Evolutionary conservation across 2,888 invertebrate genomes (phyloP), one percentile per base, ranked within the genome.

Genomic region (Diplolepis rosae): DNA sequence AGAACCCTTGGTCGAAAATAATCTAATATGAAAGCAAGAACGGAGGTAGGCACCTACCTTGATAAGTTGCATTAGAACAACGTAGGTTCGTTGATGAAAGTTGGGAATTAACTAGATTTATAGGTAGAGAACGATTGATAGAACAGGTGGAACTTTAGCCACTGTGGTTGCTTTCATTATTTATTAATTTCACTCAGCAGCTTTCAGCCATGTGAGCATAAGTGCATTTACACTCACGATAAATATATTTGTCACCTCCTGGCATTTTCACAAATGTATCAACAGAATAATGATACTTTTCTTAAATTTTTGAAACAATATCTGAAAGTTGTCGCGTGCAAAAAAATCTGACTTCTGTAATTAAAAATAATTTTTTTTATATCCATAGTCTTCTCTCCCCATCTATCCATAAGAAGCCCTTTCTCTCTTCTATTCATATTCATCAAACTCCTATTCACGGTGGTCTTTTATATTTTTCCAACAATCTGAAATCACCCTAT

Each of bases 51-150:
- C 11, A n/a, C n/a, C n/a, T n/a, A n/a, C n/a, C n/a, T n/a, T n/a
- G n/a, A n/a, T n/a, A n/a, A n/a, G 13, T 67, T 72, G 72, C 70
- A 54, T 67, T 69, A 74, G 67, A 75, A 77, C 74, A 73, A 70
- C 75, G 22, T 74, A 73, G 48, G 77, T 74, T 73, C 77, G 79
- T 68, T 70, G 72, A 77, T 79, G 78, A 77, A 72, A 78, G 82
- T 79, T 76, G 79, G 74, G 78, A 78, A 75, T 68, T 72, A 79
- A 71, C 74, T 73, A 66, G 71, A 71, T 68, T 42, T 51, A 11
- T 54, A 51, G 74, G 74, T 69, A 69, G 71, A 72, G 73, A 69
- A 50, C 78, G 82, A 85, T 85, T 83, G 84, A 85, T 85, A 78
- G 73, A 73, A 73, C 75, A 75, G 76, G 79, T 79, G 76, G 72